Percentiles rank a stretch among this genome's conserved stretches.
Evolutionary conservation across 2,113 vertebrate species (phyloP).

Genomic region (Lepus americanus): DNA sequence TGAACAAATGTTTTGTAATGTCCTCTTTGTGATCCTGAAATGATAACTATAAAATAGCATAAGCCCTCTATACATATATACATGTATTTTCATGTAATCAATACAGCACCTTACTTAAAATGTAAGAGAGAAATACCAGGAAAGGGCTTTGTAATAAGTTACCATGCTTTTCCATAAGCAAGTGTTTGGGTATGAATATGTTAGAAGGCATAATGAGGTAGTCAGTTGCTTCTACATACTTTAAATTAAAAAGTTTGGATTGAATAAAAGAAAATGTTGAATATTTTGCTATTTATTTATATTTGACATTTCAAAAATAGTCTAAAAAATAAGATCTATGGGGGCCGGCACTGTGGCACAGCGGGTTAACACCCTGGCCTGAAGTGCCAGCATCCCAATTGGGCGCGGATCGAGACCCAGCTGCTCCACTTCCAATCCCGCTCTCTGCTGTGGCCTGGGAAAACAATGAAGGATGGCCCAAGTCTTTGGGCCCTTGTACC

Average conservation of each 20-base stretch:
- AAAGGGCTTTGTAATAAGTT: neutral
- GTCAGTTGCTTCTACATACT: neutral
- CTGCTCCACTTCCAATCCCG: no score
- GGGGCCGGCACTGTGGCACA: no score
- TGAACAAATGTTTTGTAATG: constrained; percentile 21
- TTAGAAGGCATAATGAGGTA: neutral
- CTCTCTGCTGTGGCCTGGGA: no score
- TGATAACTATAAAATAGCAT: neutral
- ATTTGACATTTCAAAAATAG: neutral
- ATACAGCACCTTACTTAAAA: neutral
- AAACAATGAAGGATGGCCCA: no score
- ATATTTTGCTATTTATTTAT: neutral
- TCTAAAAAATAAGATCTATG: no score
- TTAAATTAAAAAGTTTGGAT: constrained; percentile 10
- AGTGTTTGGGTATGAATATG: neutral
- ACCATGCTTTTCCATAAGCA: neutral
- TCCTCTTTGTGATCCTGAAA: neutral
- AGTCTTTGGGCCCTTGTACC: no score
- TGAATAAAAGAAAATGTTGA: neutral
- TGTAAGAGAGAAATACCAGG: neutral
- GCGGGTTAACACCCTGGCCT: no score
- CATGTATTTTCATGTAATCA: constrained; percentile 4
- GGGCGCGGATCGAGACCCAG: no score
- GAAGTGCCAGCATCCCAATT: no score
- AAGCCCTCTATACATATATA: neutral